phyloP scores from a whole-genome alignment of 1,140 invertebrate genomes.

The Yoshiicerus persimilis region DNA sequence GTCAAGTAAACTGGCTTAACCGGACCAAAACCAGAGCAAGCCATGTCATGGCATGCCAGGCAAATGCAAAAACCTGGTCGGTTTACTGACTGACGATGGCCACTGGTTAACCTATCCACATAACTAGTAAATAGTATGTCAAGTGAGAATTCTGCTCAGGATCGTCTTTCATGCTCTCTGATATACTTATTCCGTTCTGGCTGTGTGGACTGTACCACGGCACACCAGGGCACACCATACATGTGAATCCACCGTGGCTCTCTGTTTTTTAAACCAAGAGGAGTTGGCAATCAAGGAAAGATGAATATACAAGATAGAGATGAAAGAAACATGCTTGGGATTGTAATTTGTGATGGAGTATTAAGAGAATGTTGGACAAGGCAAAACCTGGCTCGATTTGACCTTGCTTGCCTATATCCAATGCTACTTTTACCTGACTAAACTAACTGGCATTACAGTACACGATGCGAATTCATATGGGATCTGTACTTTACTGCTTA shows the following conservation, averaged over 20 bases:
- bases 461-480: not conserved
- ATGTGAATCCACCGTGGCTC: too few relatives aligned
- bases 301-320: not conserved
- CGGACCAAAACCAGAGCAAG: constrained; percentile 4
- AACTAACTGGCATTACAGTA: not conserved
- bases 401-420: constrained; percentile 1
- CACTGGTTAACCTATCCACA: not conserved
- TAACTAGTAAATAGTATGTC: not conserved
- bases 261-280: too few relatives aligned
- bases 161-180: not conserved
- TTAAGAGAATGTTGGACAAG: constrained; percentile 15
- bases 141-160: not conserved
- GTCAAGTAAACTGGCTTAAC: not conserved
- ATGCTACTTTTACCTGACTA: not conserved
- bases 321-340: not conserved
- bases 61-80: not conserved
- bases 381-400: constrained; percentile 6
- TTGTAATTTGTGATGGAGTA: not conserved
- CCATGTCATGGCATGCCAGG: not conserved
- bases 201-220: not conserved
- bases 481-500: not conserved
- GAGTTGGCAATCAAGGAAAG: not conserved
- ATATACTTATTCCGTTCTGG: not conserved
- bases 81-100: not conserved
- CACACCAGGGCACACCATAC: too few relatives aligned